A percentile compares a stretch with the other conserved stretches of the same genome.
These are phyloP conservation scores for Ochotona curzoniae DNA, from an alignment of 2,113 vertebrate species.

Conservation along the genomic window DNA sequence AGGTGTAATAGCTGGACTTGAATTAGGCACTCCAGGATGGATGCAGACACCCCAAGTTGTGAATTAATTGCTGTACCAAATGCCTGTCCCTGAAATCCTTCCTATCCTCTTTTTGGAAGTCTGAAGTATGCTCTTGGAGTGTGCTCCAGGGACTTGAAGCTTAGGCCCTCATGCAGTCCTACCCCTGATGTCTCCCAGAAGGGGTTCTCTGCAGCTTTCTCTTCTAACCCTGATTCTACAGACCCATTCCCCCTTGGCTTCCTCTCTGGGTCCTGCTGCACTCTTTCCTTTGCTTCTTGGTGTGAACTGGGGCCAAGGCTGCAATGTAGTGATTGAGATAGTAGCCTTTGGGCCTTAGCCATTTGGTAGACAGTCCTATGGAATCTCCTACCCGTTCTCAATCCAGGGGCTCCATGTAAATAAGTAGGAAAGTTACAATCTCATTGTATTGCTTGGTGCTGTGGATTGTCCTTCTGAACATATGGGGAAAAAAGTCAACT, in stretches of 20 bases:
- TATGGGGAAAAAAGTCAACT: neutral
- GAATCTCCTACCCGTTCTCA: neutral
- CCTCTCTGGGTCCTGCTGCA: neutral
- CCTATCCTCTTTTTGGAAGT: neutral
- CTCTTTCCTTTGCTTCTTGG: neutral
- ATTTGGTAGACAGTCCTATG: neutral
- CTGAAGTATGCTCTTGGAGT: neutral
- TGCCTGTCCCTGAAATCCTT: neutral
- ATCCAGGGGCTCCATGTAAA: neutral
- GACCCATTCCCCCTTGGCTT: neutral
- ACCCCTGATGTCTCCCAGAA: neutral
- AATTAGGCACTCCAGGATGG: too few relatives aligned
- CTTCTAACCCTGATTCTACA: neutral
- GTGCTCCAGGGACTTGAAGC: neutral
- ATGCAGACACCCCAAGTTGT: too few relatives aligned
- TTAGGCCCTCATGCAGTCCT: neutral
- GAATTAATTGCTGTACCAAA: too few relatives aligned
- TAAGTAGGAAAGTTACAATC: neutral
- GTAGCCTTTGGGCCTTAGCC: neutral
- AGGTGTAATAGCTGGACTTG: too few relatives aligned
- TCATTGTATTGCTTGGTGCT: neutral
- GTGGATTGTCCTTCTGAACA: neutral
- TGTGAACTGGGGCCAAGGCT: neutral
- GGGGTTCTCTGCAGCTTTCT: neutral
- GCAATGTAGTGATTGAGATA: neutral